phyloP scores from a whole-genome alignment of 2,797 vertebrate species.

The Pangasius sanitwongsei region DNA sequence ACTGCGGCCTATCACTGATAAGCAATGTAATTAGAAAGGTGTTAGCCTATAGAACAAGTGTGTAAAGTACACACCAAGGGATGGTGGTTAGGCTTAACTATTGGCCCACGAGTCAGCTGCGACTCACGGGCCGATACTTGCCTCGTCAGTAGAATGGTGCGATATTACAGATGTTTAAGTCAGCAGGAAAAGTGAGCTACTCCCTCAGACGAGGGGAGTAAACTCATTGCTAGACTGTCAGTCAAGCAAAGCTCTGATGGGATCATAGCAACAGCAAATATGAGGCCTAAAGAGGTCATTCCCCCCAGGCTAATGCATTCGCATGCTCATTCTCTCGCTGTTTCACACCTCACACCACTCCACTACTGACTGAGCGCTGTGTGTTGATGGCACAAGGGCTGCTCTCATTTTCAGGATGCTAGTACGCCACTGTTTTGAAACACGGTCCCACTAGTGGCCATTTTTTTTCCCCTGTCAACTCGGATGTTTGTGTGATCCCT shows the following conservation, averaged over 20 bases:
- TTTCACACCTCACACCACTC: conserved; percentile 51
- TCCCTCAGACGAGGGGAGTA: background rate
- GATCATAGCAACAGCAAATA: conserved; percentile 56
- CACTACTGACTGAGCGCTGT: conserved; percentile 55
- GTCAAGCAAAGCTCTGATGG: conserved; percentile 56
- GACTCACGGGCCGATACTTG: conserved; percentile 4
- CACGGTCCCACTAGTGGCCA: conserved; percentile 47
- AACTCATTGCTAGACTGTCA: conserved; percentile 50
- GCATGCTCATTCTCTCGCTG: conserved; percentile 10
- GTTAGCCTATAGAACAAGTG: background rate
- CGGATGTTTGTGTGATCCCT: conserved; percentile 34
- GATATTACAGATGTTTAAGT: conserved; percentile 32
- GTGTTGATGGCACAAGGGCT: conserved; percentile 56
- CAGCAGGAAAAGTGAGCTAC: conserved; percentile 31
- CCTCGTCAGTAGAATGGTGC: background rate
- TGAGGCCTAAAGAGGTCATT: conserved; percentile 52
- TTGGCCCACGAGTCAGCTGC: background rate
- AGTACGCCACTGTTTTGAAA: conserved; percentile 47
- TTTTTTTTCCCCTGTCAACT: conserved; percentile 38
- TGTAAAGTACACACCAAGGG: background rate
- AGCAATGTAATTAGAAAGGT: conserved; percentile 33
- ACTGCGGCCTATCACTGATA: conserved; percentile 12
- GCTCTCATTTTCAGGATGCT: conserved; percentile 62
- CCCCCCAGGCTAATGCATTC: conserved; percentile 52
- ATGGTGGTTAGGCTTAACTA: conserved; percentile 10